Percentiles rank a stretch among this genome's conserved stretches.
These are phyloP conservation scores for Merops nubicus DNA, from an alignment of 2,113 vertebrate genomes.

Conservation along the genomic window DNA sequence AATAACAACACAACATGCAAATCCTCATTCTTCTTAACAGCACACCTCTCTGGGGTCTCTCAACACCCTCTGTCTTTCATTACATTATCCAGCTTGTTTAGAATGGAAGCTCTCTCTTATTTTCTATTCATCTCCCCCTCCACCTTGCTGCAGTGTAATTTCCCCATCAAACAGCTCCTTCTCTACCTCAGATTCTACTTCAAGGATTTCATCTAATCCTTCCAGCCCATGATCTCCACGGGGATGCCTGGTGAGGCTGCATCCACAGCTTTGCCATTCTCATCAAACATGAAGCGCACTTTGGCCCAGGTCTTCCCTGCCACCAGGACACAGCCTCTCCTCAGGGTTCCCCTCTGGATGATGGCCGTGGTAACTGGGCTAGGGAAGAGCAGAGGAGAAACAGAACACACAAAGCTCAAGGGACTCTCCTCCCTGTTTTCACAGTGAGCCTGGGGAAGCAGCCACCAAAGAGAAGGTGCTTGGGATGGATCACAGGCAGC, in stretches of 20 bases:
- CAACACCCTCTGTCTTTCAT: not conserved
- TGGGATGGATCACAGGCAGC: not conserved
- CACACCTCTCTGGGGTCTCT: not conserved
- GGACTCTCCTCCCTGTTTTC: not conserved
- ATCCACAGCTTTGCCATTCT: constrained; percentile 77
- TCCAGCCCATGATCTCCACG: constrained; percentile 93
- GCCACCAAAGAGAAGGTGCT: not conserved
- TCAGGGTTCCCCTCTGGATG: constrained; percentile 89
- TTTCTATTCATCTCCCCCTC: not conserved
- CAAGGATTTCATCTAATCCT: constrained; percentile 90
- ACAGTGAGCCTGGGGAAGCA: fast-evolving
- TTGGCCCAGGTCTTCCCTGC: constrained; percentile 92
- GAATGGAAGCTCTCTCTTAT: not conserved
- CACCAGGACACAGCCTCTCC: constrained; percentile 86
- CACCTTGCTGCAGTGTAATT: not conserved
- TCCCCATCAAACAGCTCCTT: not conserved
- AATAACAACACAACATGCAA: not conserved
- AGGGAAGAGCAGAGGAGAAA: constrained; percentile 10
- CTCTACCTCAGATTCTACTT: constrained; percentile 93
- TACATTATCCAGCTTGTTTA: not conserved
- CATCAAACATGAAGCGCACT: constrained; percentile 91
- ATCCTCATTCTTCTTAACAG: not conserved
- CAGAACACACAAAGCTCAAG: not conserved
- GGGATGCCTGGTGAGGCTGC: constrained; percentile 83
- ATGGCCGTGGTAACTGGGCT: constrained; percentile 88